These are phyloP conservation scores for Progne subis DNA, from an alignment of 2,113 vertebrate species.

Conservation along the genomic window DNA sequence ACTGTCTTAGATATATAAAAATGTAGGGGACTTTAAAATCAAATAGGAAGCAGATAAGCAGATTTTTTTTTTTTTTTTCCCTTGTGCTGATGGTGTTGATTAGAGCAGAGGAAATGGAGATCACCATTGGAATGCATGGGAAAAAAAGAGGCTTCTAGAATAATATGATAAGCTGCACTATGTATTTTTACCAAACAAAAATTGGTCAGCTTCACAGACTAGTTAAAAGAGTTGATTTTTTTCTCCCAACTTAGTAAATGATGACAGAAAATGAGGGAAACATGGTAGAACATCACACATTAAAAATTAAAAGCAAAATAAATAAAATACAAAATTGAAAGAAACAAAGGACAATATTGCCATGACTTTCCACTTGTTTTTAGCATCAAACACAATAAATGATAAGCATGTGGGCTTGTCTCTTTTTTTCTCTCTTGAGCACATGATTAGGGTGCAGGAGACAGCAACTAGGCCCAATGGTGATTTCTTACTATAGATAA, in stretches of 20 bases:
- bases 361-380: not conserved
- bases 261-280: not conserved
- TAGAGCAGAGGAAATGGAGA: constrained; percentile 54
- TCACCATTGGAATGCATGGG: constrained; percentile 60
- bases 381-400: not conserved
- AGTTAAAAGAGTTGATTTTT: not conserved
- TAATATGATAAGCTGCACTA: not conserved
- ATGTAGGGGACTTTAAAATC: not conserved
- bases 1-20: constrained; percentile 7
- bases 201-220: not conserved
- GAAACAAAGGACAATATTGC: not conserved
- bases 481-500: not conserved
- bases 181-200: not conserved
- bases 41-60: constrained; percentile 49
- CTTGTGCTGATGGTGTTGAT: constrained; percentile 52
- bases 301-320: not conserved
- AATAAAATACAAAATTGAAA: not conserved
- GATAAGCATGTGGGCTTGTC: not conserved
- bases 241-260: not conserved
- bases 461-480: not conserved
- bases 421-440: not conserved
- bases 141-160: constrained; percentile 33
- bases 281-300: accelerated
- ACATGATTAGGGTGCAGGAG: not conserved
- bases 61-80: constrained; percentile 8